These are phyloP conservation scores for Brachionus angularis DNA, from an alignment of 1,140 invertebrate species.

Conservation along the genomic window DNA sequence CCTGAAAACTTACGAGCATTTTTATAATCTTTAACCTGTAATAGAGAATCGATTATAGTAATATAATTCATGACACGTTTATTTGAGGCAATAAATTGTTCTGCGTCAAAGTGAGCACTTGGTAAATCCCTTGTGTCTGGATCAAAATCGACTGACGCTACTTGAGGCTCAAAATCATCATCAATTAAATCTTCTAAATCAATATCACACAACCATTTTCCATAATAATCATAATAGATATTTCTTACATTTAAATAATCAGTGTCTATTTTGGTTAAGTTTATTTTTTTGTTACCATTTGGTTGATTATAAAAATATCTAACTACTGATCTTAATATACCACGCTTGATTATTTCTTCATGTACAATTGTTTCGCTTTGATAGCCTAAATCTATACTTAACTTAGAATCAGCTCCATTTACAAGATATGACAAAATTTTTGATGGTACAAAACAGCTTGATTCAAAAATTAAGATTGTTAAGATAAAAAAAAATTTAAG, in stretches of 20 bases:
- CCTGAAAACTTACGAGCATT: not conserved
- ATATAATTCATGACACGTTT: not conserved
- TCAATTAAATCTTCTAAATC: not conserved
- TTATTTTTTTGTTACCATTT: not conserved
- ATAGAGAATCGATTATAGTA: not conserved
- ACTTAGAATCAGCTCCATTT: not conserved
- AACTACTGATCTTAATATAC: not conserved
- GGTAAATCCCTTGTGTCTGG: conserved; percentile 1
- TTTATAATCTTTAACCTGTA: not conserved
- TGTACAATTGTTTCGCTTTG: conserved; percentile 15
- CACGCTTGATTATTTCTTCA: conserved; percentile 20
- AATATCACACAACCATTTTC: not conserved
- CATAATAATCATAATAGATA: conserved; percentile 13
- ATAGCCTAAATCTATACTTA: not conserved
- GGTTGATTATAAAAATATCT: conserved; percentile 14
- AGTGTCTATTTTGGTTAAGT: conserved; percentile 4
- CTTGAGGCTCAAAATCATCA: conserved; percentile 1
- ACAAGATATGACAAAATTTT: not conserved
- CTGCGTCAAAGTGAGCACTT: conserved; percentile 41
- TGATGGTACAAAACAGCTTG: not conserved
- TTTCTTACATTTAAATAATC: conserved; percentile 4
- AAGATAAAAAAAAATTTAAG: too few species aligned
- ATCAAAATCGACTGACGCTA: conserved; percentile 32
- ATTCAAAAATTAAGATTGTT: too few species aligned
- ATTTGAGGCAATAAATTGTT: conserved; percentile 14